phyloP scores from a whole-genome alignment of 2,797 vertebrate genomes.

The Ataeniobius toweri region DNA sequence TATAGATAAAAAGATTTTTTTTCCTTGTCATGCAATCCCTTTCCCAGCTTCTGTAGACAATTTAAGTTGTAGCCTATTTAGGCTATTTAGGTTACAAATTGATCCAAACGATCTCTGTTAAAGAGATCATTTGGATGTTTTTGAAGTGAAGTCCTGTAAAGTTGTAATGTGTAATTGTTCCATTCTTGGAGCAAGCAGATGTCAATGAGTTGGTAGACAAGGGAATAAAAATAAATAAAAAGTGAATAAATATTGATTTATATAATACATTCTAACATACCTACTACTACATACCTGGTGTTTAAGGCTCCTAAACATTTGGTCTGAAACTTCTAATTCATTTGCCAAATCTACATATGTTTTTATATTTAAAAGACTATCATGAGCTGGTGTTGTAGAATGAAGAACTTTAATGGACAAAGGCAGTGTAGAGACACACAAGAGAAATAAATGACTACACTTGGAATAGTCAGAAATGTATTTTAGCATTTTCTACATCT shows the following conservation, averaged over 20 bases:
- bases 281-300: background rate
- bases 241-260: background rate
- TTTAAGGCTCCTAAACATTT: background rate
- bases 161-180: background rate
- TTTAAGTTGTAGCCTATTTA: background rate
- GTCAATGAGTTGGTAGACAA: background rate
- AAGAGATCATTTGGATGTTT: conserved; percentile 9
- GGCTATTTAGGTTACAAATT: too few species aligned
- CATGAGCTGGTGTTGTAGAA: background rate
- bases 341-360: background rate
- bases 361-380: background rate
- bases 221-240: background rate
- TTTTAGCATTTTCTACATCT: too few species aligned
- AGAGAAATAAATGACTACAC: background rate
- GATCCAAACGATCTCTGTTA: conserved; percentile 9
- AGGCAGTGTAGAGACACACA: background rate
- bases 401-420: background rate
- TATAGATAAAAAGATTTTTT: conserved; percentile 26
- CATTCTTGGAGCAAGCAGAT: background rate
- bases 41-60: background rate
- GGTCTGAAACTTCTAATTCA: too few species aligned
- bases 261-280: too few species aligned
- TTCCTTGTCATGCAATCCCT: background rate
- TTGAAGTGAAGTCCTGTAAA: background rate
- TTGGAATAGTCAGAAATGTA: too few species aligned